These are phyloP conservation scores for Beris morrisii DNA, from an alignment of 2,888 invertebrate genomes.

Conservation along the genomic window DNA sequence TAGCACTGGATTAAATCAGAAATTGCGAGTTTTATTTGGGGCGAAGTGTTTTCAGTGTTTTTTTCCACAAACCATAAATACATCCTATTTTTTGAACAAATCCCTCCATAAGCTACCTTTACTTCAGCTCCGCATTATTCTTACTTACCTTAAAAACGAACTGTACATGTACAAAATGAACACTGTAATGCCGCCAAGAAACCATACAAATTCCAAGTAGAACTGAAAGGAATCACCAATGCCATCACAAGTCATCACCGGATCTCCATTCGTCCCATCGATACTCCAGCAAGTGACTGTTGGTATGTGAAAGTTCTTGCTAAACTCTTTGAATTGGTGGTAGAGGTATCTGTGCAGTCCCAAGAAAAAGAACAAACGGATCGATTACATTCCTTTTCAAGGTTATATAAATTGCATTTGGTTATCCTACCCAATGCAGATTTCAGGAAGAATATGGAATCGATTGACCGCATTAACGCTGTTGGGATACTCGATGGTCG, in stretches of 20 bases:
- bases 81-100: too few species aligned
- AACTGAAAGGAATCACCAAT: slow-evolving; percentile 79
- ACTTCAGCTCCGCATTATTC: too few species aligned
- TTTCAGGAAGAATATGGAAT: slow-evolving; percentile 85
- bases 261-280: slow-evolving; percentile 55
- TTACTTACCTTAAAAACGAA: slow-evolving; percentile 63
- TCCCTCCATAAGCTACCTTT: too few species aligned
- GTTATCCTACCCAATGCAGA: slow-evolving; percentile 56
- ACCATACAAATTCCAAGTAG: slow-evolving; percentile 77
- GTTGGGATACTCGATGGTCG: slow-evolving; percentile 77
- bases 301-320: slow-evolving; percentile 39
- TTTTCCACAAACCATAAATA: too few species aligned
- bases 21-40: too few species aligned
- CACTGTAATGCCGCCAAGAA: slow-evolving; percentile 71
- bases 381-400: not conserved
- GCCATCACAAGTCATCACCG: slow-evolving; percentile 74
- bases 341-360: slow-evolving; percentile 44
- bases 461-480: slow-evolving; percentile 79
- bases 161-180: slow-evolving; percentile 70
- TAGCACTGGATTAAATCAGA: too few species aligned
- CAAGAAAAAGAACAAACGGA: slow-evolving; percentile 26
- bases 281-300: slow-evolving; percentile 56
- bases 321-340: slow-evolving; percentile 39
- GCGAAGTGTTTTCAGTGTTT: too few species aligned
- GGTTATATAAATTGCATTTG: not conserved